Evolutionary conservation across 2,888 invertebrate species (phyloP), one percentile per base, ranked within the genome.

Genomic region (Hipparchia sbordonii): DNA sequence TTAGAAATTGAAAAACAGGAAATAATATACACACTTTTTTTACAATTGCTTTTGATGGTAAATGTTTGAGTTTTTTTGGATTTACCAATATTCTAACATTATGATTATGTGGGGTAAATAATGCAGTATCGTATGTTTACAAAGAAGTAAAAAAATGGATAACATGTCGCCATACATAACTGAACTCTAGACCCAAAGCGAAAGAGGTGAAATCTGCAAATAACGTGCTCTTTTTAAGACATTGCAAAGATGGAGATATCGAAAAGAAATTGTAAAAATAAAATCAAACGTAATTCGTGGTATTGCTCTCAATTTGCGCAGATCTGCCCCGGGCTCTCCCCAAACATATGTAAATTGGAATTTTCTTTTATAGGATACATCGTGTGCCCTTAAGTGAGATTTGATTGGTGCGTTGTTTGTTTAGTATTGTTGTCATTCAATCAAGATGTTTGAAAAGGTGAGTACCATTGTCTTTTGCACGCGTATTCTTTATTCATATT

Each of bases 221-320:
- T 1, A 9, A 2, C 1, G 7, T 70, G n/a, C 6, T 51, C 33
- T 48, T 63, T 56, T 67, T 60, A 74, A 76, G 70, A 78, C 71
- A 78, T 85, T 62, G 77, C 72, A 75, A 66, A 56, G 52, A 79
- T 75, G 67, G 76, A 61, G 74, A 57, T 81, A 90, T 89, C 83
- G 86, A 85, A 89, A 91, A 89, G 87, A 87, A 91, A 91, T 91
- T 89, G 89, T 89, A 85, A 89, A 67, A 91, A 91, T 89, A 91
- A 91, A 91, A 92, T 92, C 91, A 90, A 90, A 90, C 85, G 86
- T 89, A 87, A 92, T 89, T 89, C 87, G 83, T 82, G 80, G 81
- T 79, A 84, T 89, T 82, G 84, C 84, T 89, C 85, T 85, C 91
- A 90, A 90, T 91, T 91, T 87, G 86, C 78, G 78, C 67, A 74